A percentile compares a stretch with the other conserved stretches of the same genome.
Conservation (phyloP, 1,140 invertebrate species). For the Akabosia matsudoensis region DNA sequence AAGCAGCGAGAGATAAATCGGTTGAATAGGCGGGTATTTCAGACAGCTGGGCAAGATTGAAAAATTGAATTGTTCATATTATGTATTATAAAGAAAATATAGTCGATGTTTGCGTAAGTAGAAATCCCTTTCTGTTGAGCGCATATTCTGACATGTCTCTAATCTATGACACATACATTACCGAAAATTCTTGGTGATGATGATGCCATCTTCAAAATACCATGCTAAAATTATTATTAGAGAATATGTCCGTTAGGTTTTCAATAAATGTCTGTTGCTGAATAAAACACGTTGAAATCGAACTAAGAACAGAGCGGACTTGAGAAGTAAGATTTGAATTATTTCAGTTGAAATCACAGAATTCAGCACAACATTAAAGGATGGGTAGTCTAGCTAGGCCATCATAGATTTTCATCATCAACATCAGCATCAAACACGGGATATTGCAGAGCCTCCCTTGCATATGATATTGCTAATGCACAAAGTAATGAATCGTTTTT, state of each 20-base stretch:
- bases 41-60: neutral
- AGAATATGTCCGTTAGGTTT: neutral
- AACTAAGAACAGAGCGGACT: neutral
- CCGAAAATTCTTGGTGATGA: too few species aligned
- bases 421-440: neutral
- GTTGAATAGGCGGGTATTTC: neutral
- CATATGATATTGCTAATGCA: neutral
- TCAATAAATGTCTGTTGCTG: neutral
- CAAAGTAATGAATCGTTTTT: neutral
- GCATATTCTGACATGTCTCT: too few species aligned
- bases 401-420: neutral
- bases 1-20: neutral
- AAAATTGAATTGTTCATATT: neutral
- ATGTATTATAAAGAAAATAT: neutral
- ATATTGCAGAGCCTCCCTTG: conserved; percentile 7
- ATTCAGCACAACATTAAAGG: neutral
- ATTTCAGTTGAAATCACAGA: neutral
- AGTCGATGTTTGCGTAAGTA: neutral
- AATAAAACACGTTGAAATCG: neutral
- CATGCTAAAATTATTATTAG: neutral
- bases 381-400: neutral
- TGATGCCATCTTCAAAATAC: neutral
- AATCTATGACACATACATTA: neutral
- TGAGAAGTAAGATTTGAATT: neutral
- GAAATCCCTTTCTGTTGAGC: too few species aligned